Base-by-base conservation (phyloP, 2,888 invertebrate genomes). In the Tachina lurida region DNA sequence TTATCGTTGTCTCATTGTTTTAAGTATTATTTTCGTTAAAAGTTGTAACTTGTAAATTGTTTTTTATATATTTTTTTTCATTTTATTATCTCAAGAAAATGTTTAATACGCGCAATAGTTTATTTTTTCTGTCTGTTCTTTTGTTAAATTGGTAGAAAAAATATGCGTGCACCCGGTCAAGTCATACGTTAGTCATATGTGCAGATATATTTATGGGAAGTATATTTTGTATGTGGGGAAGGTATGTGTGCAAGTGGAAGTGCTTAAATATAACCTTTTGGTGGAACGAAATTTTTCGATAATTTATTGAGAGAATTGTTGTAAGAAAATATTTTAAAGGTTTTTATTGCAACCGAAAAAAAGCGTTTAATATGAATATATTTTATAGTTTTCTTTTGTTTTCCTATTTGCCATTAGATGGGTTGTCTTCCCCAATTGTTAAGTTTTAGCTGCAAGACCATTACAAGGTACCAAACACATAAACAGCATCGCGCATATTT, bases 91-190 rank as follows among this genome's bases (percentile, higher is more conserved):
- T 56, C 3, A 1, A 39, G 19, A 77, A 83, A 80, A 78, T 56
- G 63, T 74, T 77, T 65, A 78, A 73, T 73, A 77, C 65, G 43
- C 54, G 60, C 67, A 67, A 67, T 73, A 67, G 31, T 41, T 45
- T 47, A 52, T 76, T 76, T 83, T 65, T 45, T 2, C 43, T 73
- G 12, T 47, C 52, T 58, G 41, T 67, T 68, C 67, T 68, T 75
- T 81, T 68, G 54, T 81, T 73, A 80, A 83, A 80, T 83, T 83
- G 79, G 71, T 68, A 62, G 39, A 70, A 71, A 74, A 79, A 86
- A 79, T 83, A 86, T 86, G 86, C 86, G 86, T 86, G 83, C 83
- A 83, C 86, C 86, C 86, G 86, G 83, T 83, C 83, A 79, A 86
- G 62, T 86, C 83, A 85, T 82, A 82, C 78, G 82, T 78, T 81